These are phyloP conservation scores for Palythoa heliodiscus DNA, from an alignment of 92 coral and sea anemone species.

Conservation along the genomic window DNA sequence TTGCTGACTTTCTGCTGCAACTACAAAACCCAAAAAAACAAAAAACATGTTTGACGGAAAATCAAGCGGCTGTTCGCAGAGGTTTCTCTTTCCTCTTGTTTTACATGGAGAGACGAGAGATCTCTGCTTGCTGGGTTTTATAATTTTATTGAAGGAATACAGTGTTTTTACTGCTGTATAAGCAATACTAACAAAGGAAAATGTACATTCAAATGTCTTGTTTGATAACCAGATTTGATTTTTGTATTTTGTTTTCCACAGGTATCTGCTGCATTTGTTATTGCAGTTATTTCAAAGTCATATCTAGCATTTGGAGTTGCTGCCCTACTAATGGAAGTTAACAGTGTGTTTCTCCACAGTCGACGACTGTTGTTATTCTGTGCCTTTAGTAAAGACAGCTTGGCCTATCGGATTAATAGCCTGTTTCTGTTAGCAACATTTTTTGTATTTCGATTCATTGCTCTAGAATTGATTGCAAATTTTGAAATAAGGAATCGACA, in stretches of 20 bases:
- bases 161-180: too few relatives aligned
- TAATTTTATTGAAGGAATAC: too few relatives aligned
- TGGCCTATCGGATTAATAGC: constrained; percentile 64
- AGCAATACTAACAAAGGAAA: too few relatives aligned
- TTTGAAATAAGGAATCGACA: constrained; percentile 63
- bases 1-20: too few relatives aligned
- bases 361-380: constrained; percentile 70
- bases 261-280: constrained; percentile 73
- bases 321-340: constrained; percentile 85
- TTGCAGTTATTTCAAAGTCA: constrained; percentile 56
- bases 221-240: not conserved
- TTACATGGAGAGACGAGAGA: too few relatives aligned
- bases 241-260: constrained; percentile 1
- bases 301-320: constrained; percentile 75
- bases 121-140: too few relatives aligned
- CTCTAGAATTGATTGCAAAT: constrained; percentile 78
- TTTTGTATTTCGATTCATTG: constrained; percentile 76
- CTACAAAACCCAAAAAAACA: too few relatives aligned
- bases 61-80: too few relatives aligned
- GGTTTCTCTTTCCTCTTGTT: too few relatives aligned
- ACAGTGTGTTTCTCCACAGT: constrained; percentile 82
- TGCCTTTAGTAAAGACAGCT: constrained; percentile 65
- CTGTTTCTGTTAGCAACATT: constrained; percentile 69
- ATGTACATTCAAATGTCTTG: too few relatives aligned
- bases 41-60: too few relatives aligned